Percentiles rank a stretch among this genome's conserved stretches.
These are phyloP conservation scores for Litoditis marina DNA, from an alignment of 2,888 invertebrate genomes.

Conservation along the genomic window DNA sequence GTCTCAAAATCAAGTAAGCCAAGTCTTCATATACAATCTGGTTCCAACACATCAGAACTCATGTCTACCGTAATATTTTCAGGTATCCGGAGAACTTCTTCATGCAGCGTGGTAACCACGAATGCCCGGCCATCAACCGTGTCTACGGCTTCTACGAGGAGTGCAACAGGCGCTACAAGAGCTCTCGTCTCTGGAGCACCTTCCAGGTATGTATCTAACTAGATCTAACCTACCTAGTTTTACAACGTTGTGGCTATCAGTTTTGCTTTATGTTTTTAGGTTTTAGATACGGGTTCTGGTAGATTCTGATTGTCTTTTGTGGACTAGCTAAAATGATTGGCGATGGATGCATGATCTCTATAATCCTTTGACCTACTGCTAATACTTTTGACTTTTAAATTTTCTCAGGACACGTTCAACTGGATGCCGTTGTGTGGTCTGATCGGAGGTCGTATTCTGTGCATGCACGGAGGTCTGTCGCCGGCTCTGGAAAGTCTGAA, in stretches of 20 bases:
- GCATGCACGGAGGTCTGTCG: slow-evolving; percentile 58
- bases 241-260: no score
- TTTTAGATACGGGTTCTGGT: not conserved
- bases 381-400: no score
- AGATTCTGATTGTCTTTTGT: not conserved
- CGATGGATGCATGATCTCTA: no score
- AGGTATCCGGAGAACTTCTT: slow-evolving; percentile 54
- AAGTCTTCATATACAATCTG: not conserved
- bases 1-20: slow-evolving; percentile 42
- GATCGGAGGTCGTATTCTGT: slow-evolving; percentile 50
- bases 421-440: slow-evolving; percentile 56
- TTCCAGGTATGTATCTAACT: slow-evolving; percentile 44
- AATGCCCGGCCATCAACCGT: slow-evolving; percentile 53
- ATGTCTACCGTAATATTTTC: not conserved
- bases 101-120: slow-evolving; percentile 56
- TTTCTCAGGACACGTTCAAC: slow-evolving; percentile 51
- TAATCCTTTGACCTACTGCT: no score
- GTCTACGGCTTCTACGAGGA: slow-evolving; percentile 57
- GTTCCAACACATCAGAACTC: not conserved
- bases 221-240: no score
- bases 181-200: slow-evolving; percentile 37
- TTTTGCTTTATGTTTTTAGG: not conserved
- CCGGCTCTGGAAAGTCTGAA: slow-evolving; percentile 45
- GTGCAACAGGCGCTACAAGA: slow-evolving; percentile 48
- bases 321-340: not conserved